Conservation (phyloP, 2,888 invertebrate species). For the Callinectes sapidus region DNA sequence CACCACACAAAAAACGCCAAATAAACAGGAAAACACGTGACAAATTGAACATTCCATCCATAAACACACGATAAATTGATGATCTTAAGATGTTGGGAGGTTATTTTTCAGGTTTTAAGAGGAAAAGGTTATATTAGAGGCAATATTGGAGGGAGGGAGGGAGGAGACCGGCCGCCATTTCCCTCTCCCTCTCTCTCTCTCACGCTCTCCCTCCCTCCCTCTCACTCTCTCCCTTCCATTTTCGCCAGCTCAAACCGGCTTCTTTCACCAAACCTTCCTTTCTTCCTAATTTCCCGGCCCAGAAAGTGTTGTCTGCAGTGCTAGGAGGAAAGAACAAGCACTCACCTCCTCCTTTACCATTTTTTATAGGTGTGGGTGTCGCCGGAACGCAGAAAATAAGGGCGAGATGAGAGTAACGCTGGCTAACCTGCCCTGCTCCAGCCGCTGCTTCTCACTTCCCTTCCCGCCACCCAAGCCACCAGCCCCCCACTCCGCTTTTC, state of each 20-base stretch:
- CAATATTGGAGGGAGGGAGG: background rate
- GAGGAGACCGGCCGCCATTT: background rate
- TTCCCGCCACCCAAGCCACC: background rate
- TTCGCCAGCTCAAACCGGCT: background rate
- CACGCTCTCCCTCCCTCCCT: background rate
- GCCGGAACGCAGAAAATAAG: background rate
- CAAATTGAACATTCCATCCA: too few species aligned
- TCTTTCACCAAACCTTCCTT: background rate
- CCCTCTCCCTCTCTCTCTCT: background rate
- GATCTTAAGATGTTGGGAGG: too few species aligned
- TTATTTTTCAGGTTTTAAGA: background rate
- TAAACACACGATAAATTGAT: too few species aligned
- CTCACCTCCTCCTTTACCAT: constrained; percentile 37
- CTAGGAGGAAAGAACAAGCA: background rate
- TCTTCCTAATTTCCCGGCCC: background rate
- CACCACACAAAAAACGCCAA: too few species aligned
- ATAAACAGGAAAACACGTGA: too few species aligned
- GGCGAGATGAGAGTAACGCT: background rate
- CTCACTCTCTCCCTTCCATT: background rate
- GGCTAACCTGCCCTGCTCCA: background rate
- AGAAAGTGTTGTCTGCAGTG: background rate
- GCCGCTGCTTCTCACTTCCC: background rate
- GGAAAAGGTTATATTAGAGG: background rate
- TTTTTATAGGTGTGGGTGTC: background rate
- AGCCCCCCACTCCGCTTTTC: background rate